These are phyloP conservation scores for Cryptoblepharus egeriae DNA, from an alignment of 2,797 vertebrate genomes.

Conservation along the genomic window DNA sequence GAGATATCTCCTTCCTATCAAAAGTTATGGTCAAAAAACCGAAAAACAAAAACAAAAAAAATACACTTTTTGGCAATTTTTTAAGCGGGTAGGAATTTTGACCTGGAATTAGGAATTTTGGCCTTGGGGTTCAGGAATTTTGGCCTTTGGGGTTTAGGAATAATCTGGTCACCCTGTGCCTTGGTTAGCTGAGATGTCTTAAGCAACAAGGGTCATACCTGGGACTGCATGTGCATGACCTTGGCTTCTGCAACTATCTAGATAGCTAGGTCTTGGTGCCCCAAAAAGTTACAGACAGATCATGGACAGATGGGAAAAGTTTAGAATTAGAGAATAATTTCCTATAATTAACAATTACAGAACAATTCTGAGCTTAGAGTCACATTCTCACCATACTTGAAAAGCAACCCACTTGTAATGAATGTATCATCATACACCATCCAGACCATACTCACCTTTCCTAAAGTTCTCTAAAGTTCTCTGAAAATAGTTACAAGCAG, in stretches of 20 bases:
- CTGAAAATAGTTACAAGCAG: not conserved
- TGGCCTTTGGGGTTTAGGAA: no score
- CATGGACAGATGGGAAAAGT: not conserved
- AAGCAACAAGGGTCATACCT: not conserved
- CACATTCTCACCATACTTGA: not conserved
- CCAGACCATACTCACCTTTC: not conserved
- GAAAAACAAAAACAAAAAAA: no score
- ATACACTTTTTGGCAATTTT: no score
- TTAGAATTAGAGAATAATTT: no score
- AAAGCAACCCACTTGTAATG: not conserved
- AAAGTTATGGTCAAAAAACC: no score
- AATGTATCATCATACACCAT: not conserved
- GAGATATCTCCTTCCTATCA: no score
- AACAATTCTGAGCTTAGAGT: not conserved
- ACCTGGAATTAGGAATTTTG: no score
- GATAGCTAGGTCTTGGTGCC: not conserved
- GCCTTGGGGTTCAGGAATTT: no score
- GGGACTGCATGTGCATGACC: not conserved
- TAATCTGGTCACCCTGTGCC: no score
- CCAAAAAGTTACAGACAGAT: no score
- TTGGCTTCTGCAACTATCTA: not conserved
- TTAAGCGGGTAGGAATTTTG: no score
- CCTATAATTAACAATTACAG: not conserved
- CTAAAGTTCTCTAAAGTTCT: not conserved
- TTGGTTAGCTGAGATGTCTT: no score